These are phyloP conservation scores for Leptonema lineaticorne DNA, from an alignment of 1,140 invertebrate genomes.

Conservation along the genomic window DNA sequence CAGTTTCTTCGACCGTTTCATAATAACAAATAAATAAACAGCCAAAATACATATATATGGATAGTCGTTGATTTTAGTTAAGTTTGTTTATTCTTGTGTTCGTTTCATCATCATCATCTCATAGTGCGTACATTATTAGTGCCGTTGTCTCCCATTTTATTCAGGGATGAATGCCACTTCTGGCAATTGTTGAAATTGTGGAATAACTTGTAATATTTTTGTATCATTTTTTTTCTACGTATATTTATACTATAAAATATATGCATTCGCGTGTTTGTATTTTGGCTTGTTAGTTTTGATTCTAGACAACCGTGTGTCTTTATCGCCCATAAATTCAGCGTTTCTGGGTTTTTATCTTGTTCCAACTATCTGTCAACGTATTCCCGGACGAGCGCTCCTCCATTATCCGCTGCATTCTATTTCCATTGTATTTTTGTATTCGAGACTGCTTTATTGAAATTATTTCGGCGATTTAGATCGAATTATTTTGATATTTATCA, in stretches of 20 bases:
- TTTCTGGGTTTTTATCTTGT: conserved; percentile 1
- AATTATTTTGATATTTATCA: too few relatives aligned
- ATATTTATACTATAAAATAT: neutral
- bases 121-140: too few relatives aligned
- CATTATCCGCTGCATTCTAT: neutral
- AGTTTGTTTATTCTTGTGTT: too few relatives aligned
- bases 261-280: neutral
- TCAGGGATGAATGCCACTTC: too few relatives aligned
- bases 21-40: too few relatives aligned
- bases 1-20: too few relatives aligned
- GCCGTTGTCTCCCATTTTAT: too few relatives aligned
- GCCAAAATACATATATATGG: too few relatives aligned
- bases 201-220: neutral
- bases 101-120: too few relatives aligned
- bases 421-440: conserved; percentile 14
- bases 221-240: neutral
- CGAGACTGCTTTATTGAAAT: neutral
- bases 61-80: too few relatives aligned
- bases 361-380: conserved; percentile 11
- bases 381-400: neutral
- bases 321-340: conserved; percentile 2
- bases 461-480: too few relatives aligned
- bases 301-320: neutral
- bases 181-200: neutral
- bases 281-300: neutral